Evolutionary conservation across 2,888 invertebrate species (phyloP), one percentile per base, ranked within the genome.

Genomic region (Ctena decussata): DNA sequence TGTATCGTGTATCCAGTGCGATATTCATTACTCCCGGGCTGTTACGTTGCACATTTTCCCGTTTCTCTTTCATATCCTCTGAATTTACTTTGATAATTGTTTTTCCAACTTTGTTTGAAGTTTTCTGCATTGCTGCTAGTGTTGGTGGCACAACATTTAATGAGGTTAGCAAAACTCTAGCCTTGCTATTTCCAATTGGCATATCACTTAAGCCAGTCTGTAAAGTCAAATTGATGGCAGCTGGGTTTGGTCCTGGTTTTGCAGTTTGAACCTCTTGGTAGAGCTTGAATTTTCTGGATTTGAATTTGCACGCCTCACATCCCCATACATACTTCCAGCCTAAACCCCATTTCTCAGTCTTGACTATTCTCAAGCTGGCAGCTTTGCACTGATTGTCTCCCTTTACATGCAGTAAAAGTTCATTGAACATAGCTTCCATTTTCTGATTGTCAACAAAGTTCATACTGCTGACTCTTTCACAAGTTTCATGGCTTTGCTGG

Each of bases 51-150:
- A 5, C n/a, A 24, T 8, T 2, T 8, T 24, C 27, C 2, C 70
- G 0, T 35, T 77, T 77, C 12, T 70, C 70, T 30, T 44, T 3
- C 77, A 77, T 77, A 41, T 46, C 77, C 11, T 37, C 69, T 35
- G 44, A n/a, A n/a, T 77, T 70, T n/a, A 77, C 46, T 24, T 27
- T 11, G 6, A 27, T 57, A 8, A 57, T 46, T 0, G 44, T 30
- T 21, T 46, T 8, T 12, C 69, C 32, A 0, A 70, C 77, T 46
- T 30, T 69, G 39, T 77, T 49, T 32, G 39, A 24, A n/a, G 8
- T 5, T 3, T 35, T 69, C 24, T 57, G 57, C 57, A 57, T 27
- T 3, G 5, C 8, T 3, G 24, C 11, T 57, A 8, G 2, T 27
- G 57, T 57, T 27, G 57, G 57, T 27, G 57, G 57, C 12, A 27